These are phyloP conservation scores for Clunio marinus DNA, from an alignment of 2,888 invertebrate species.

Conservation along the genomic window DNA sequence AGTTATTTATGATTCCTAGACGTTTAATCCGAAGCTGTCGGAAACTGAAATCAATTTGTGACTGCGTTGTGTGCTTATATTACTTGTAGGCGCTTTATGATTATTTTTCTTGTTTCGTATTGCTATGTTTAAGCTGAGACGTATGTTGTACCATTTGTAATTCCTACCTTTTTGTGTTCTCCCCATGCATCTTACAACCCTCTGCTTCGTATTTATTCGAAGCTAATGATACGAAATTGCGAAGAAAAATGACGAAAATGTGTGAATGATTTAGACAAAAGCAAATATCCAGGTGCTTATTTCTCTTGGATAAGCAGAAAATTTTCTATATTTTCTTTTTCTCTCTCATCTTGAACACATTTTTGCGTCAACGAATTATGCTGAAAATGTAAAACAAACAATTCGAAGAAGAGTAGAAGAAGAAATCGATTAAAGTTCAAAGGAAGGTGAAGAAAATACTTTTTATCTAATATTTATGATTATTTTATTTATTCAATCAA, in stretches of 20 bases:
- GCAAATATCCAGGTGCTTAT: slow-evolving; percentile 11
- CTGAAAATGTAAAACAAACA: not conserved
- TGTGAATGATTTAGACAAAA: slow-evolving; percentile 17
- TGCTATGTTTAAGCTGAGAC: not conserved
- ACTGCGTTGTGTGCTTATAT: not conserved
- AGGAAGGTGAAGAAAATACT: not conserved
- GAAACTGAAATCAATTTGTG: slow-evolving; percentile 23
- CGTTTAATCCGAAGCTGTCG: not conserved
- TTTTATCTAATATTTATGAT: slow-evolving; percentile 11
- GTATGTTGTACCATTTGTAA: slow-evolving; percentile 1
- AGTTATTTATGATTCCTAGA: slow-evolving; percentile 12
- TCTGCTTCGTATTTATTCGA: not conserved
- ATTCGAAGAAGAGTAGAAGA: no score
- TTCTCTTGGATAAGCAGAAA: not conserved
- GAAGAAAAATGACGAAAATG: slow-evolving; percentile 17
- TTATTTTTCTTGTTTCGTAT: slow-evolving; percentile 9
- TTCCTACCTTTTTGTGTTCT: slow-evolving; percentile 6
- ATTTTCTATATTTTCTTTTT: not conserved
- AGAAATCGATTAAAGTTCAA: not conserved
- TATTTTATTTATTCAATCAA: slow-evolving; percentile 18
- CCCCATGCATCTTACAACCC: not conserved
- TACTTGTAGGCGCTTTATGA: slow-evolving; percentile 7
- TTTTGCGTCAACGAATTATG: no score
- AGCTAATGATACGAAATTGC: slow-evolving; percentile 8
- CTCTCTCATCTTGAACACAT: not conserved